A percentile compares a stretch with the other conserved stretches of the same genome.
Evolutionary conservation across 2,797 vertebrate genomes (phyloP).

Genomic region (Sitta carolinensis): DNA sequence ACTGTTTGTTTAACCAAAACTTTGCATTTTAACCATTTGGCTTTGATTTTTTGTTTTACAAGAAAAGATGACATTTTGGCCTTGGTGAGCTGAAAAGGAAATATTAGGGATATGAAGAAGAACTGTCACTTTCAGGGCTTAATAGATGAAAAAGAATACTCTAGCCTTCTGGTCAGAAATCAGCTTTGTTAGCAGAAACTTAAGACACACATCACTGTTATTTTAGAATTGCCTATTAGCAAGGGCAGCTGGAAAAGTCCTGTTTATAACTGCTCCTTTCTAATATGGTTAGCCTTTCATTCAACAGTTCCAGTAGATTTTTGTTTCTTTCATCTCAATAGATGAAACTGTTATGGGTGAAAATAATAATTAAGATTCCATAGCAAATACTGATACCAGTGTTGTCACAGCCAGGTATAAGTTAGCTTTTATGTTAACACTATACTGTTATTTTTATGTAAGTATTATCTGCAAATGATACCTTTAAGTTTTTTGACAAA

Average conservation of each 20-base stretch:
- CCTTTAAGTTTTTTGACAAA: neutral
- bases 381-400: neutral
- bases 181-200: slow-evolving; percentile 68
- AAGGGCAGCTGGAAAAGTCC: slow-evolving; percentile 34
- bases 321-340: slow-evolving; percentile 14
- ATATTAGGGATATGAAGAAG: slow-evolving; percentile 65
- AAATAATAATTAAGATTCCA: neutral
- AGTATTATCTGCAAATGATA: neutral
- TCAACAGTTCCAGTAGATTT: neutral
- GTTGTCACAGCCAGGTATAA: neutral
- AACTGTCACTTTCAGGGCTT: slow-evolving; percentile 57
- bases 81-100: slow-evolving; percentile 67
- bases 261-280: slow-evolving; percentile 24
- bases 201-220: slow-evolving; percentile 59
- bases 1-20: slow-evolving; percentile 81
- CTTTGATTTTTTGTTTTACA: slow-evolving; percentile 75
- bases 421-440: neutral
- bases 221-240: slow-evolving; percentile 64
- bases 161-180: slow-evolving; percentile 65
- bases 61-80: slow-evolving; percentile 75
- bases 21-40: slow-evolving; percentile 78
- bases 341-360: neutral
- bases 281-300: slow-evolving; percentile 1
- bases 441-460: neutral
- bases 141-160: slow-evolving; percentile 61